phyloP scores from a whole-genome alignment of 2,797 vertebrate species.

The Silurus lanzhouensis region DNA sequence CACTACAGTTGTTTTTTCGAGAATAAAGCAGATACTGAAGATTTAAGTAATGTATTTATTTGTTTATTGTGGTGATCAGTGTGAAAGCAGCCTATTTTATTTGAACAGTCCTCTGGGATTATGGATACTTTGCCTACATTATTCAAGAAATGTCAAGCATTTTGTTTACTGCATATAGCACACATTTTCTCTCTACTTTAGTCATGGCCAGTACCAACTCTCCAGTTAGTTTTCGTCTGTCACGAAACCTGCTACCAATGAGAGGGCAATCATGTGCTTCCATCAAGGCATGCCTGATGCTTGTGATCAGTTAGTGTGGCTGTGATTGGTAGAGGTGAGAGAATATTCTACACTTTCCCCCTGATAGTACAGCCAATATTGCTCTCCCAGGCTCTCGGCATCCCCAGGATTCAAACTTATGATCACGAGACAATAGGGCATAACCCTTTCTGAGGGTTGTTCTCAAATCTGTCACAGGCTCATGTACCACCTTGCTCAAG shows the following conservation, averaged over 20 bases:
- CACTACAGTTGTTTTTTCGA: not conserved
- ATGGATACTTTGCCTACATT: not conserved
- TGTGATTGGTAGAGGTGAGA: not conserved
- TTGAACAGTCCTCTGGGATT: not conserved
- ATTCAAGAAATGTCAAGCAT: not conserved
- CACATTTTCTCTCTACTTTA: not conserved
- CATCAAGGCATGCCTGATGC: not conserved
- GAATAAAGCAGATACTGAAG: not conserved
- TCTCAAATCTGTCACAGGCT: not conserved
- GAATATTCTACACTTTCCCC: not conserved
- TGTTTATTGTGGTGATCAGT: not conserved
- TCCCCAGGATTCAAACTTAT: not conserved
- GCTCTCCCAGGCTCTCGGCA: not conserved
- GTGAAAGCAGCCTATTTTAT: not conserved
- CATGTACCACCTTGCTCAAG: constrained; percentile 33
- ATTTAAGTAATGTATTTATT: not conserved
- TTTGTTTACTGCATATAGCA: not conserved
- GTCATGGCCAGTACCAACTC: not conserved
- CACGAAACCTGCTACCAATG: not conserved
- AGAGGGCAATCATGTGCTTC: not conserved
- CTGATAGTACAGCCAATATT: not conserved
- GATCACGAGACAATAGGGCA: not conserved
- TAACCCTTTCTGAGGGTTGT: not conserved
- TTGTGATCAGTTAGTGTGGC: not conserved
- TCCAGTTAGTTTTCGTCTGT: not conserved